A percentile compares a stretch with the other conserved stretches of the same genome.
Evolutionary conservation across 2,888 invertebrate genomes (phyloP).

Genomic region (Oasisia sp.): DNA sequence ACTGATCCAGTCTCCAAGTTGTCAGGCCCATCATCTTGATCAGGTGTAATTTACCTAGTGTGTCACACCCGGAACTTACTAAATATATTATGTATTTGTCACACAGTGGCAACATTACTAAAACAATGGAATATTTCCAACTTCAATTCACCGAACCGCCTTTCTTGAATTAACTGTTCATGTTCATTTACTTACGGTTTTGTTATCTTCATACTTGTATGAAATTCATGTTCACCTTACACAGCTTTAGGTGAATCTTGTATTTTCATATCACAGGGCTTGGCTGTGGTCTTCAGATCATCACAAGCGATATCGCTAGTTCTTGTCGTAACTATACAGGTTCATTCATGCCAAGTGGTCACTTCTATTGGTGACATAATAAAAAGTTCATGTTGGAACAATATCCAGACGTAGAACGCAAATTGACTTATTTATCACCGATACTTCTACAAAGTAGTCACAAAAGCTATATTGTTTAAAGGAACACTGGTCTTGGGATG

Average conservation of each 20-base stretch:
- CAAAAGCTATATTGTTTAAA: too few species aligned
- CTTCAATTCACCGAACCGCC: too few species aligned
- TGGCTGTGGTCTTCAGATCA: neutral
- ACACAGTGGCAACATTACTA: neutral
- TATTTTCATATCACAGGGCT: neutral
- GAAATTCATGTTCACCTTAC: neutral
- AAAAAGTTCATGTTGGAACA: neutral
- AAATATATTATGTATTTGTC: neutral
- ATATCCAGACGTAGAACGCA: neutral
- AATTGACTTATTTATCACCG: too few species aligned
- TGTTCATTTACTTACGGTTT: neutral
- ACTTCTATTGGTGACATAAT: neutral
- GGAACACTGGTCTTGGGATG: too few species aligned
- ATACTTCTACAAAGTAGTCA: too few species aligned
- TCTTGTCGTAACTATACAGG: neutral
- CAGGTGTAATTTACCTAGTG: neutral
- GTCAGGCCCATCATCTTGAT: neutral
- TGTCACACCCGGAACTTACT: neutral
- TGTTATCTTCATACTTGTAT: constrained; percentile 11
- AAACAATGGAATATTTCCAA: neutral
- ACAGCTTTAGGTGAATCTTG: neutral
- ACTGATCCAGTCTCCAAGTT: neutral
- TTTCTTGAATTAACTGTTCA: too few species aligned
- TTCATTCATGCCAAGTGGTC: neutral
- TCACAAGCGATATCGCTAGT: neutral